phyloP scores from a whole-genome alignment of 2,113 vertebrate genomes.

The Cariama cristata region DNA sequence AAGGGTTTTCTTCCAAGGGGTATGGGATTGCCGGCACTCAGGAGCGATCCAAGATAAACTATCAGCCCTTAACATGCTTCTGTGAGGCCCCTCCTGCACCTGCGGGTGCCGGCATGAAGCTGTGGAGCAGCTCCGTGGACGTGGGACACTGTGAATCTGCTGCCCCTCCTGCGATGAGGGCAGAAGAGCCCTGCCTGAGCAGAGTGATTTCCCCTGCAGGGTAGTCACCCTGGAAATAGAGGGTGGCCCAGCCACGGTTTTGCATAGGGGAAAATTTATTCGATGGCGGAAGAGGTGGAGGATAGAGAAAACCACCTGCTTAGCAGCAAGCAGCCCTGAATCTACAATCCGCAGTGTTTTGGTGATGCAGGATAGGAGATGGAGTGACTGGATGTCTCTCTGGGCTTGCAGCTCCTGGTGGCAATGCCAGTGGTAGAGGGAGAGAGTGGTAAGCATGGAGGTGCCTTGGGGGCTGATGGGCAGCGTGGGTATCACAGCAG shows the following conservation, averaged over 20 bases:
- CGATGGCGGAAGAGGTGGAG: not conserved
- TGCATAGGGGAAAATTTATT: not conserved
- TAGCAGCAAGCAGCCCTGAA: not conserved
- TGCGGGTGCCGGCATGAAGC: accelerated
- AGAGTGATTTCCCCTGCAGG: not conserved
- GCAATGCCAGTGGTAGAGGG: not conserved
- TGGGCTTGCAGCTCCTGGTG: not conserved
- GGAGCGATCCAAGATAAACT: not conserved
- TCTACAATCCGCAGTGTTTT: not conserved
- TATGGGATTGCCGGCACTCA: not conserved
- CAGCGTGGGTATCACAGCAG: not conserved
- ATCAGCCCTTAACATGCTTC: not conserved
- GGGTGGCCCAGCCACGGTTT: not conserved
- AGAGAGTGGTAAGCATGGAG: not conserved
- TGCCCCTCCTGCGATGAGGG: not conserved
- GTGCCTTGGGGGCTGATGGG: accelerated
- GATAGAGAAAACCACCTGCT: not conserved
- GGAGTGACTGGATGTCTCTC: not conserved
- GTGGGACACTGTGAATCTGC: not conserved
- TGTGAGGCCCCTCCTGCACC: not conserved
- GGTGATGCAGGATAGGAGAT: not conserved
- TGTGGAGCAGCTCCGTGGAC: accelerated
- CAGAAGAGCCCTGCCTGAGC: not conserved
- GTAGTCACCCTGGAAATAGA: accelerated
- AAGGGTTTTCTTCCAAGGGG: not conserved